These are phyloP conservation scores for Leptothorax acervorum DNA, from an alignment of 2,888 invertebrate genomes.

Conservation along the genomic window DNA sequence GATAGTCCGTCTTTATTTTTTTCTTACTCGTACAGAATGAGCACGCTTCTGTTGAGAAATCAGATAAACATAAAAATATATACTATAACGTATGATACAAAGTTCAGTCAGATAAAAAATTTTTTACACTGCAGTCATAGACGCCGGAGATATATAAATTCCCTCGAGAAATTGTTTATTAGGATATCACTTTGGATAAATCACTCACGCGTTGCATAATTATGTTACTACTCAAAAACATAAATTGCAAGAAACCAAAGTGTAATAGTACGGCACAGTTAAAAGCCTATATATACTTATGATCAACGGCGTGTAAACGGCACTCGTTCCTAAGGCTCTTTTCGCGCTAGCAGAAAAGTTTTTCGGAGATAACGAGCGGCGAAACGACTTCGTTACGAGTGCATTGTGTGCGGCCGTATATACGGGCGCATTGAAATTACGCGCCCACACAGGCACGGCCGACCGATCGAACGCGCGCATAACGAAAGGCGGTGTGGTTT, in stretches of 20 bases:
- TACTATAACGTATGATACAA: not conserved
- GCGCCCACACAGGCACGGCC: constrained; percentile 12
- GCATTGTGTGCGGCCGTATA: constrained; percentile 21
- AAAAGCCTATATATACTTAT: not conserved
- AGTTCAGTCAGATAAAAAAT: not conserved
- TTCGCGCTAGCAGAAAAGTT: constrained; percentile 28
- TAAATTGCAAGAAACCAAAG: constrained; percentile 10
- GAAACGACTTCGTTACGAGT: constrained; percentile 35
- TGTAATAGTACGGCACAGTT: not conserved
- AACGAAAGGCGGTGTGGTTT: constrained; percentile 41
- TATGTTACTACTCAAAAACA: not conserved
- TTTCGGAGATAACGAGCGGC: constrained; percentile 39
- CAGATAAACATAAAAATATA: not conserved
- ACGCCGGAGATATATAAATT: not conserved
- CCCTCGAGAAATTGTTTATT: not conserved
- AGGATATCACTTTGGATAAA: not conserved
- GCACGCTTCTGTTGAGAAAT: not conserved
- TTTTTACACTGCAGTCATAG: too few relatives aligned
- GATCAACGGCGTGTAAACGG: constrained; percentile 27
- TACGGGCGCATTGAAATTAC: constrained; percentile 20
- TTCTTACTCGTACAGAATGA: not conserved
- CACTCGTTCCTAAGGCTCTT: not conserved
- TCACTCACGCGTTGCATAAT: constrained; percentile 3
- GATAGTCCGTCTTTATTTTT: not conserved
- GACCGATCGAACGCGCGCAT: constrained; percentile 28